These are phyloP conservation scores for Diorhabda carinulata DNA, from an alignment of 1,140 invertebrate genomes.

Conservation along the genomic window DNA sequence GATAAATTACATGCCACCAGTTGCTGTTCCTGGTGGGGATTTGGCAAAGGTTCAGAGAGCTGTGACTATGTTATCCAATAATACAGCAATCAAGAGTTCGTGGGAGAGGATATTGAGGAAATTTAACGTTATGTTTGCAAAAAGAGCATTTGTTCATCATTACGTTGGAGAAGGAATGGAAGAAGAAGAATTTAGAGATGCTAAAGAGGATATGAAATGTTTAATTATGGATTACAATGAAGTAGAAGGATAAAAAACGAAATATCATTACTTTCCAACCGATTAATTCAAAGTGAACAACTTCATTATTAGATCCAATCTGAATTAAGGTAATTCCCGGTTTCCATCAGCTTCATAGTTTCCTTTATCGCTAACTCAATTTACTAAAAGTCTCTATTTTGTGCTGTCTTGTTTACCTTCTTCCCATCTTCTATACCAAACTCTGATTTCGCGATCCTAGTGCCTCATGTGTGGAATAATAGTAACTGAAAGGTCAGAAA, in stretches of 20 bases:
- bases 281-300: too few species aligned
- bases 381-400: too few species aligned
- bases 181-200: constrained; percentile 67
- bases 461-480: too few species aligned
- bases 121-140: constrained; percentile 69
- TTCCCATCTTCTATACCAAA: too few species aligned
- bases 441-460: too few species aligned
- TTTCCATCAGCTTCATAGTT: too few species aligned
- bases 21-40: constrained; percentile 59
- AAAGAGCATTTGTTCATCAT: constrained; percentile 73
- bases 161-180: constrained; percentile 79
- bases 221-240: constrained; percentile 66
- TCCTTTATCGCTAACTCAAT: too few species aligned
- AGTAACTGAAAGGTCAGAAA: too few species aligned
- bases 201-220: constrained; percentile 66
- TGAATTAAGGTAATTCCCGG: too few species aligned
- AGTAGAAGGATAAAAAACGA: constrained; percentile 42
- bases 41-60: constrained; percentile 63
- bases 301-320: too few species aligned
- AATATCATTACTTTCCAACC: too few species aligned
- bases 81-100: constrained; percentile 68
- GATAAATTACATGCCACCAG: constrained; percentile 66
- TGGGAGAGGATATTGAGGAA: constrained; percentile 68
- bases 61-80: constrained; percentile 72
- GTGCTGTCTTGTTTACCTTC: too few species aligned